These are phyloP conservation scores for Epistrophella euchroma DNA, from an alignment of 2,888 invertebrate species.

Conservation along the genomic window DNA sequence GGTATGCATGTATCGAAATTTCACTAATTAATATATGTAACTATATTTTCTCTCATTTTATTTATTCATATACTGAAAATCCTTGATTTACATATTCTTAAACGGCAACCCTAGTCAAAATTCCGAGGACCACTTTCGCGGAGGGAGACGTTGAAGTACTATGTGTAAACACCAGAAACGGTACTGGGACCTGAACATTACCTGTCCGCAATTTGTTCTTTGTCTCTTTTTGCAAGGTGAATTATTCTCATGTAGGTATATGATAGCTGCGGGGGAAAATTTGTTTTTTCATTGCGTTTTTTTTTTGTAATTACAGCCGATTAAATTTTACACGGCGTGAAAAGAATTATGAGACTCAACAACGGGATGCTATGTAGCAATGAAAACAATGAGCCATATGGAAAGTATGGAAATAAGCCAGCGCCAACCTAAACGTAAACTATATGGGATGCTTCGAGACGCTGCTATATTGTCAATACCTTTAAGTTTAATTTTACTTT, in stretches of 20 bases:
- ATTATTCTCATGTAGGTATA: slow-evolving; percentile 9
- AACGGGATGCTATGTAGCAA: slow-evolving; percentile 60
- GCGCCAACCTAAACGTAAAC: neutral
- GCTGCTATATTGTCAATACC: slow-evolving; percentile 49
- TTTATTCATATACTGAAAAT: too few relatives aligned
- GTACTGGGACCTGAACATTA: slow-evolving; percentile 65
- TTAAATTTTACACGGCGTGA: slow-evolving; percentile 76
- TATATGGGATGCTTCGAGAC: slow-evolving; percentile 39
- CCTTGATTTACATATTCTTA: neutral
- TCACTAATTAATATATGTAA: too few relatives aligned
- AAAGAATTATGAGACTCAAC: slow-evolving; percentile 71
- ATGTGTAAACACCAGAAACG: slow-evolving; percentile 58
- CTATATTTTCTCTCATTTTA: too few relatives aligned
- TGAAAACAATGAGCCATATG: slow-evolving; percentile 73
- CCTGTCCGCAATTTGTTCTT: slow-evolving; percentile 75
- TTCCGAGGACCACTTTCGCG: neutral
- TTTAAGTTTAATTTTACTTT: slow-evolving; percentile 43
- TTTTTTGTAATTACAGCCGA: slow-evolving; percentile 74
- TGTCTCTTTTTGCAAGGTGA: slow-evolving; percentile 62
- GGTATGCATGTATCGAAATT: too few relatives aligned
- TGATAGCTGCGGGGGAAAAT: neutral
- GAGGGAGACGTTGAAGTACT: slow-evolving; percentile 32
- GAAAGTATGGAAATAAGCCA: slow-evolving; percentile 34
- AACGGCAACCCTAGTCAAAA: neutral
- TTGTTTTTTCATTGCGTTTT: slow-evolving; percentile 9